A percentile compares a stretch with the other conserved stretches of the same genome.
These are phyloP conservation scores for Sebastes iracundus DNA, from an alignment of 2,797 vertebrate genomes.

Conservation along the genomic window DNA sequence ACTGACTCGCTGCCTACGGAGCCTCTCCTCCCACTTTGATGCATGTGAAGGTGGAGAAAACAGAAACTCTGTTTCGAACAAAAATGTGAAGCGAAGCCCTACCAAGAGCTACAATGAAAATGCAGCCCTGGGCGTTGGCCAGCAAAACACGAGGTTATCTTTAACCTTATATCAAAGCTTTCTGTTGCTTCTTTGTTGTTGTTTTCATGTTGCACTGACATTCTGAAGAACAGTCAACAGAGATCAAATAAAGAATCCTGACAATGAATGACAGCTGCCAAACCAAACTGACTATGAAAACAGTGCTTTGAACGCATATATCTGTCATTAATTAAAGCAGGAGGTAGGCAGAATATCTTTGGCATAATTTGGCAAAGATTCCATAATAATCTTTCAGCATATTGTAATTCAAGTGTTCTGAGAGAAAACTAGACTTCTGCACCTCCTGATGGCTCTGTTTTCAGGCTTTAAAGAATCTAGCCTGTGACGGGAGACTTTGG, in stretches of 20 bases:
- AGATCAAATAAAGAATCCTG: not conserved
- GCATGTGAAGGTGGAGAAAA: conserved; percentile 10
- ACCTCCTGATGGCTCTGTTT: no score
- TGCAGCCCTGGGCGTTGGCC: not conserved
- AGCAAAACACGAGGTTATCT: not conserved
- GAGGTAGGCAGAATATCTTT: no score
- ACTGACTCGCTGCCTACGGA: conserved; percentile 17
- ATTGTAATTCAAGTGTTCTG: no score
- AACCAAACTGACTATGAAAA: not conserved
- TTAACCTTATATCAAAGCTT: not conserved
- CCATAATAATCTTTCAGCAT: no score
- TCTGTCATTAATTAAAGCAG: not conserved
- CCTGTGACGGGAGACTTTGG: no score
- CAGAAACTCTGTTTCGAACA: not conserved
- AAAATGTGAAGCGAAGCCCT: not conserved
- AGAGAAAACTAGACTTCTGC: no score
- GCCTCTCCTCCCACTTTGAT: conserved; percentile 25
- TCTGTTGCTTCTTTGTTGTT: not conserved
- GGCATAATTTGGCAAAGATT: no score
- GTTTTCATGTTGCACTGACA: not conserved
- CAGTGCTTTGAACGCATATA: not conserved
- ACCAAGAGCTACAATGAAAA: not conserved
- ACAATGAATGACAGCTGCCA: not conserved
- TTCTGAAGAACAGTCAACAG: not conserved
- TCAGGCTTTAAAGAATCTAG: no score